Evolutionary conservation across 2,797 vertebrate species (phyloP), one percentile per base, ranked within the genome.

Genomic region (Picus viridis): DNA sequence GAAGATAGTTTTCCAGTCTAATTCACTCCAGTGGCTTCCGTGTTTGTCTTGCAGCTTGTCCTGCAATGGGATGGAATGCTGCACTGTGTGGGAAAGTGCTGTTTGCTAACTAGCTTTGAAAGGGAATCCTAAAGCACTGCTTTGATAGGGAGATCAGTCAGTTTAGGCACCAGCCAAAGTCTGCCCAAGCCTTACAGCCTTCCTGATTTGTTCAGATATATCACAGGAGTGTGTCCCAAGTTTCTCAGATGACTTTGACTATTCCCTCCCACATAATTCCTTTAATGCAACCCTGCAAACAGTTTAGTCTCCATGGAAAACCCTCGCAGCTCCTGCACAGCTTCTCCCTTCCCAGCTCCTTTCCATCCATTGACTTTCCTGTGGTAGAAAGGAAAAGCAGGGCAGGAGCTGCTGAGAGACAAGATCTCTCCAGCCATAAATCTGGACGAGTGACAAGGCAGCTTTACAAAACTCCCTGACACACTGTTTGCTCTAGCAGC

Each of bases 1-100:
- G 54, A 92, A 89, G 86, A 77, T 56, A 88, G 65, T 96, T 95
- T 95, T 96, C 90, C 90, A 92, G 86, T 89, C 84, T 80, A 93
- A 62, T 89, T 90, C 80, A 90, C 83, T 92, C 93, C 83, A 79
- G 63, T 62, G 92, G 41, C 59, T 81, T 68, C 71, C 7, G 0
- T 92, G 90, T 89, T 96, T 94, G 79, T 92, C 92, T 96, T 79
- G 16, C 85, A 89, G 90, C 41, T 69, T 91, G 91, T 83, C 34
- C 59, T 92, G 72, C 47, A 85, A 83, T 61, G 30, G 92, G 53
- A 78, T 67, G 91, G 84, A 95, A 85, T 89, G 51, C 54, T 19
- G 14, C 34, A 26, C 24, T 79, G 32, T 93, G 81, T 89, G 88
- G 76, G 87, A 95, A 83, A 76, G 72, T 47, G 78, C 18, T 59